These are phyloP conservation scores for Heliconius eleuchia DNA, from an alignment of 1,140 invertebrate species.

Conservation along the genomic window DNA sequence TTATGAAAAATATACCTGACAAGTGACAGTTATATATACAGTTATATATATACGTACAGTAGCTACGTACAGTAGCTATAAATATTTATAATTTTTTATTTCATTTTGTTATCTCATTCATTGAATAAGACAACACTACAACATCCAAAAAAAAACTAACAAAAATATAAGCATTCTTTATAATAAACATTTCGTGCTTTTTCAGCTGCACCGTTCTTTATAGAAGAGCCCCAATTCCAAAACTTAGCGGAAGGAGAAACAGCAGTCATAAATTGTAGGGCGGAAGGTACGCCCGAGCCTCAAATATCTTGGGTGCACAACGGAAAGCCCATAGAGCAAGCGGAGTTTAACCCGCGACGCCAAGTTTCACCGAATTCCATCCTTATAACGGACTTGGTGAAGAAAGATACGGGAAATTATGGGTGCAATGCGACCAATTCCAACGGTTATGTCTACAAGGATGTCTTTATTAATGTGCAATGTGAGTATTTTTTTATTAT, in stretches of 20 bases:
- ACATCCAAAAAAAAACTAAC: too few relatives aligned
- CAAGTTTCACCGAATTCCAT: slow-evolving; percentile 88
- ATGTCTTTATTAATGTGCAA: slow-evolving; percentile 98
- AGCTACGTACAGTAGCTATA: too few relatives aligned
- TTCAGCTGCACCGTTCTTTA: slow-evolving; percentile 95
- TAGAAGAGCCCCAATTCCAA: slow-evolving; percentile 92
- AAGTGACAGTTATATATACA: too few relatives aligned
- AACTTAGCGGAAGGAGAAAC: slow-evolving; percentile 96
- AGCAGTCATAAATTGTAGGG: slow-evolving; percentile 93
- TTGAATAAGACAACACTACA: too few relatives aligned
- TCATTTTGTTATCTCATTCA: too few relatives aligned
- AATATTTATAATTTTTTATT: too few relatives aligned
- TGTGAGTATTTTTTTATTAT: slow-evolving; percentile 64
- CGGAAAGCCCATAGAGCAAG: slow-evolving; percentile 92
- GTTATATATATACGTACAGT: too few relatives aligned
- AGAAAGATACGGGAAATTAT: slow-evolving; percentile 97
- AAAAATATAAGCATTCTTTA: too few relatives aligned
- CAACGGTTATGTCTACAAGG: slow-evolving; percentile 98
- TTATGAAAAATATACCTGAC: too few relatives aligned
- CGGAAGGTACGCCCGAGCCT: slow-evolving; percentile 93
- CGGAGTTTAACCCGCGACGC: slow-evolving; percentile 87
- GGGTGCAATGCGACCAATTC: slow-evolving; percentile 99
- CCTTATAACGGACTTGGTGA: slow-evolving; percentile 90
- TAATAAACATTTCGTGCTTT: slow-evolving; percentile 3
- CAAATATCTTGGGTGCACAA: slow-evolving; percentile 98